Evolutionary conservation across 2,797 vertebrate genomes (phyloP).

Genomic region (Mormyrus hasselquistii): DNA sequence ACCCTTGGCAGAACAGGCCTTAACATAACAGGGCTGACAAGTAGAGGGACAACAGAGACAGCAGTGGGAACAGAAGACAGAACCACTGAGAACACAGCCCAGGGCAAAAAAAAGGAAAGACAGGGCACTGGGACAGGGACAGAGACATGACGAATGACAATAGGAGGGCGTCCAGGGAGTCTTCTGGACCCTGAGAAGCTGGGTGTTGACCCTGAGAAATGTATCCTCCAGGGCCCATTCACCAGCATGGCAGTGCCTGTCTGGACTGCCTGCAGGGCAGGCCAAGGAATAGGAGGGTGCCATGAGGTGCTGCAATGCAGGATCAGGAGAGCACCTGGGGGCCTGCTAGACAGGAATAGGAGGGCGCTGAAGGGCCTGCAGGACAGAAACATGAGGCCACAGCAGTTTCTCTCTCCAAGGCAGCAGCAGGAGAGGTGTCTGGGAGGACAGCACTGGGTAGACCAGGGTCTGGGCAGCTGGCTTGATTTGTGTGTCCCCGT

Average conservation of each 20-base stretch:
- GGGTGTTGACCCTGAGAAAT: background rate
- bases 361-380: background rate
- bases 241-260: background rate
- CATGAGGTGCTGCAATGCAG: too few relatives aligned
- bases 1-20: background rate
- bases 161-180: background rate
- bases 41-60: background rate
- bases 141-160: background rate
- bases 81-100: background rate
- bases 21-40: background rate
- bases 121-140: background rate
- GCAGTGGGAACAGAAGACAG: background rate
- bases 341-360: too few relatives aligned
- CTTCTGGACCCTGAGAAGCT: background rate
- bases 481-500: background rate
- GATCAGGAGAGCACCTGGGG: too few relatives aligned
- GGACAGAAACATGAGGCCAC: background rate
- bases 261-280: background rate
- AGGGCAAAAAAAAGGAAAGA: background rate
- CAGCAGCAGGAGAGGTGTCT: background rate
- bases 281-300: background rate
- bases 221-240: background rate
- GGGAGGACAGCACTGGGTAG: background rate
- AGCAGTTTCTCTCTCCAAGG: background rate
- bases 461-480: background rate